phyloP scores from a whole-genome alignment of 2,113 vertebrate genomes.

The Serilophus lunatus region DNA sequence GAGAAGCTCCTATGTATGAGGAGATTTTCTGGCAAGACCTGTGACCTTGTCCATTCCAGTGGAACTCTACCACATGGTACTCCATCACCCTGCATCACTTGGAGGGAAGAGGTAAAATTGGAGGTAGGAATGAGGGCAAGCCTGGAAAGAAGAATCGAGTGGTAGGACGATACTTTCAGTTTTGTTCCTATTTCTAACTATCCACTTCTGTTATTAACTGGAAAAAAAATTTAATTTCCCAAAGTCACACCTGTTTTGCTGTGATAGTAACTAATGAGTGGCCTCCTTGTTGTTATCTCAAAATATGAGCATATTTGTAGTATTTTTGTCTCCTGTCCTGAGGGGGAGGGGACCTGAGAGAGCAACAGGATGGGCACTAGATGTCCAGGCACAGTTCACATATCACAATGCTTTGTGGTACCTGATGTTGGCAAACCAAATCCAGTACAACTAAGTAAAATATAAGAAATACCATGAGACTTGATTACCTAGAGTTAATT shows the following conservation, averaged over 20 bases:
- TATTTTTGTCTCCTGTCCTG: neutral
- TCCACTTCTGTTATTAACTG: neutral
- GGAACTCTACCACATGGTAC: accelerated
- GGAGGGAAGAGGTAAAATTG: neutral
- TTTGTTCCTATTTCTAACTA: neutral
- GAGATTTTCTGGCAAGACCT: neutral
- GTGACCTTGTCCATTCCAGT: neutral
- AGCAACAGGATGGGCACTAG: neutral
- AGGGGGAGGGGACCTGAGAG: neutral
- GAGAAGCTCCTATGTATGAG: accelerated
- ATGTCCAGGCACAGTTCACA: neutral
- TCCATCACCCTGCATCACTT: accelerated
- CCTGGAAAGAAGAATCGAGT: neutral
- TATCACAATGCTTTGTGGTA: neutral
- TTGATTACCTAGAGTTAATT: neutral
- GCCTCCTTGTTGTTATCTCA: neutral
- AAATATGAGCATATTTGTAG: neutral
- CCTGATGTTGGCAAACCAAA: neutral
- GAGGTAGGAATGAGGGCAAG: neutral
- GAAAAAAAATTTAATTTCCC: neutral
- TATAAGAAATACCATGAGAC: neutral
- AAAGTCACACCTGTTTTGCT: neutral
- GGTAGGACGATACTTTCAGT: neutral
- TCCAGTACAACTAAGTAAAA: neutral
- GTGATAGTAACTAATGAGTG: neutral